These are phyloP conservation scores for Thymallus thymallus DNA, from an alignment of 2,113 vertebrate genomes.

Conservation along the genomic window DNA sequence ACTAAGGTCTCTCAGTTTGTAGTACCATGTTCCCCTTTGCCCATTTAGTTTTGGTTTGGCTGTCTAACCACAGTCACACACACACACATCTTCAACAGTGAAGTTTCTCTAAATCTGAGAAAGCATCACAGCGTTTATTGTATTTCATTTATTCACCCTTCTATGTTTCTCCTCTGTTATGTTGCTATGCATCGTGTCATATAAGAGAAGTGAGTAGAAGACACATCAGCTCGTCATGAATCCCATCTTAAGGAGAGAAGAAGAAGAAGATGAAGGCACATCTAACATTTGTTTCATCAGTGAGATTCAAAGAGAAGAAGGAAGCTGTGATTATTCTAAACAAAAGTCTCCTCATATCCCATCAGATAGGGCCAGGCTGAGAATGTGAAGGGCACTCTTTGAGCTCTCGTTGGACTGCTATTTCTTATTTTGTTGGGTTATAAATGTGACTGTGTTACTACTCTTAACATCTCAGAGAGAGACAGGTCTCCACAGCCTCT, in stretches of 20 bases:
- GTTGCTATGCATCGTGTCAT: conserved; percentile 32
- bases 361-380: conserved; percentile 14
- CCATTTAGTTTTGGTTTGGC: no score
- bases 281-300: conserved; percentile 45
- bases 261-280: conserved; percentile 29
- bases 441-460: not conserved
- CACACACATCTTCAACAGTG: not conserved
- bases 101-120: conserved; percentile 26
- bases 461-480: not conserved
- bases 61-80: no score
- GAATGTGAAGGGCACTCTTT: conserved; percentile 12
- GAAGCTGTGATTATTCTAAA: conserved; percentile 29
- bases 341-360: conserved; percentile 38
- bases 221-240: conserved; percentile 44
- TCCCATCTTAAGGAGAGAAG: conserved; percentile 34
- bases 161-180: conserved; percentile 39
- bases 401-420: not conserved
- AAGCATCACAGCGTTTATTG: not conserved
- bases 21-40: no score
- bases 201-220: conserved; percentile 18
- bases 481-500: not conserved
- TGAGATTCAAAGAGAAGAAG: conserved; percentile 39
- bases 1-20: no score
- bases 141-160: conserved; percentile 24
- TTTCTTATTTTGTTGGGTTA: conserved; percentile 7